Percentiles rank a stretch among this genome's conserved stretches.
Conservation (phyloP, 37 sponge, comb jelly and placozoan species). For the Cladorhizidae sp. region DNA sequence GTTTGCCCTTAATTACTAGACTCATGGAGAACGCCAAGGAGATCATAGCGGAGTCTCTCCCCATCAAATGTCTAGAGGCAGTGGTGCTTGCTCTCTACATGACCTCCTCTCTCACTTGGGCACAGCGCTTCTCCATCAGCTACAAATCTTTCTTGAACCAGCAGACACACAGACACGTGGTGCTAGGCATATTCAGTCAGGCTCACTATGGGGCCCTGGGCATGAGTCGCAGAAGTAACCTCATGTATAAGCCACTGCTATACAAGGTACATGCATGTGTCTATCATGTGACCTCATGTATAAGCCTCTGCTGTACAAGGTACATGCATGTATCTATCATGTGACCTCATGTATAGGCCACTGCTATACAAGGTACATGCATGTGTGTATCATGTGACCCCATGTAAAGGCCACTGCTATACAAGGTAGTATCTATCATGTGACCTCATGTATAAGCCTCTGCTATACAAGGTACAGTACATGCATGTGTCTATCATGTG, state of each 20-base stretch:
- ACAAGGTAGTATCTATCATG: no score
- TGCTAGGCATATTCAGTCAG: conserved; percentile 72
- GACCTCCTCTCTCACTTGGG: conserved; percentile 54
- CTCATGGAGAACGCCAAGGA: conserved; percentile 93
- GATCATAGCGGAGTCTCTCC: conserved; percentile 88
- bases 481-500: no score
- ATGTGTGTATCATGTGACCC: no score
- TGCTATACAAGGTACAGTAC: no score
- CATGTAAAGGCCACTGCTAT: no score
- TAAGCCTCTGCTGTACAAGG: no score
- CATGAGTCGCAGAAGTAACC: conserved; percentile 80
- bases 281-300: no score
- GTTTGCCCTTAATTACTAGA: conserved; percentile 43
- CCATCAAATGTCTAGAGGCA: conserved; percentile 99
- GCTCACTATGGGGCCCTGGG: conserved; percentile 90
- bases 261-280: conserved; percentile 56
- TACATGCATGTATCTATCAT: no score
- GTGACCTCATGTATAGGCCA: no score
- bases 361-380: no score
- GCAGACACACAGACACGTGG: conserved; percentile 86
- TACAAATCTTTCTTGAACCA: conserved; percentile 80
- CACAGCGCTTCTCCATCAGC: conserved; percentile 76
- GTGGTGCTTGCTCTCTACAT: conserved; percentile 87
- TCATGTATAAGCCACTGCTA: conserved; percentile 90
- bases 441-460: no score